Base-by-base conservation (phyloP, 92 coral and sea anemone genomes). In the Parazoanthus atlanticus region DNA sequence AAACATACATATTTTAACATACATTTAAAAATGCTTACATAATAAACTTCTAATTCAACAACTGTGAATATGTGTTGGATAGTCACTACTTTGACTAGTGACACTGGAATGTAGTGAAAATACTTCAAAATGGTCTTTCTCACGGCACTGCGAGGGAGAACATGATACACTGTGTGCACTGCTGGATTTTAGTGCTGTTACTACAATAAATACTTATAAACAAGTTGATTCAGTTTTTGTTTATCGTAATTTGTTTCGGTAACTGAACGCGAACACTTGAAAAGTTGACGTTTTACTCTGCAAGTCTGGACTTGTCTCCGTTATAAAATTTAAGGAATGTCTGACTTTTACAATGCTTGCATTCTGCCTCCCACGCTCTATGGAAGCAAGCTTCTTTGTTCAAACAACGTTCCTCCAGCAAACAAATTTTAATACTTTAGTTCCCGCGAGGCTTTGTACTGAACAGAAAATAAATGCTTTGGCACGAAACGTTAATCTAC, bases 301-400 rank as follows among this genome's bases (percentile, higher is more conserved):
- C 87, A 84, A 28, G 87, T 32, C 87, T 70, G 61, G 40, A 46
- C 87, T 26, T 46, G 78, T 41, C 65, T 49, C 78, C 30, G 66
- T 26, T 46, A 29, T 23, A 26, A 67, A 84, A 73, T 84, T 29
- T 29, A 43, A 84, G 79, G 87, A 84, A 84, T 84, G 78, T 28
- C 5, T 10, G 49, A 3, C 36, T 66, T 25, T 21, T 26, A 83
- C 78, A 41, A 69, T 70, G 23, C 73, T 23, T 3, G 32, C 19
- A 30, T 10, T 81, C 71, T 36, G 30, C 80, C 71, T 25, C 79
- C 85, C 66, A 43, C 78, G 87, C 58, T 65, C 25, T 11, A 23
- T 66, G 78, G 33, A 84, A 40, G 10, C 65, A 70, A 43, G 78
- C 28, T 84, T 11, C 34, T 83, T 36, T 41, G 69, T 40, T 16